Evolutionary conservation across 2,113 vertebrate genomes (phyloP).

Genomic region (Uria lomvia): DNA sequence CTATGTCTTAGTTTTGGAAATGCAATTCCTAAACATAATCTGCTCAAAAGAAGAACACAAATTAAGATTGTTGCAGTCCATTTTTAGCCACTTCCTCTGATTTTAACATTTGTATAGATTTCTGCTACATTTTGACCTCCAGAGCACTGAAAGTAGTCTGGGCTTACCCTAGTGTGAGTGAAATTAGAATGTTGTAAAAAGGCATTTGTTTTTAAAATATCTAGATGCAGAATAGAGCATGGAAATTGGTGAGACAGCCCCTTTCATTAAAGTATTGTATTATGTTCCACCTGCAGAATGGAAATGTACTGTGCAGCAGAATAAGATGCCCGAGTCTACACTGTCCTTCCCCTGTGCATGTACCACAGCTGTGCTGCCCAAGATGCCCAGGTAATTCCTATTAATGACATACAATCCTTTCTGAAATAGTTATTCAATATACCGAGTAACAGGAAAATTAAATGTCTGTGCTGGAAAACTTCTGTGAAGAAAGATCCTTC

Average conservation of each 20-base stretch:
- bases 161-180: neutral
- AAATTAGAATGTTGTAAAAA: neutral
- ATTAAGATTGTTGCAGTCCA: neutral
- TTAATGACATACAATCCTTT: neutral
- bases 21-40: neutral
- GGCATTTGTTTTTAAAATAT: neutral
- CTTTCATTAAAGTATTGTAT: neutral
- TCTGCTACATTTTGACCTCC: neutral
- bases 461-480: slow-evolving; percentile 15
- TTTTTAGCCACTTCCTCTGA: neutral
- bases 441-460: neutral
- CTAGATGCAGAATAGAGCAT: neutral
- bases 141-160: neutral
- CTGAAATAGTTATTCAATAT: neutral
- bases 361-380: slow-evolving; percentile 81
- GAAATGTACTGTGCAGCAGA: slow-evolving; percentile 80
- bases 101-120: neutral
- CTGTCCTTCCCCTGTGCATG: slow-evolving; percentile 75
- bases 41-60: neutral
- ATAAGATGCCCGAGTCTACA: slow-evolving; percentile 79
- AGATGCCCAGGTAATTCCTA: slow-evolving; percentile 78
- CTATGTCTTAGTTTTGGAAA: slow-evolving; percentile 21
- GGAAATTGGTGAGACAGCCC: neutral
- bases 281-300: slow-evolving; percentile 69
- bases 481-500: slow-evolving; percentile 7